Evolutionary conservation across 2,797 vertebrate species (phyloP), one percentile per base, ranked within the genome.

Genomic region (Pipistrellus kuhlii): DNA sequence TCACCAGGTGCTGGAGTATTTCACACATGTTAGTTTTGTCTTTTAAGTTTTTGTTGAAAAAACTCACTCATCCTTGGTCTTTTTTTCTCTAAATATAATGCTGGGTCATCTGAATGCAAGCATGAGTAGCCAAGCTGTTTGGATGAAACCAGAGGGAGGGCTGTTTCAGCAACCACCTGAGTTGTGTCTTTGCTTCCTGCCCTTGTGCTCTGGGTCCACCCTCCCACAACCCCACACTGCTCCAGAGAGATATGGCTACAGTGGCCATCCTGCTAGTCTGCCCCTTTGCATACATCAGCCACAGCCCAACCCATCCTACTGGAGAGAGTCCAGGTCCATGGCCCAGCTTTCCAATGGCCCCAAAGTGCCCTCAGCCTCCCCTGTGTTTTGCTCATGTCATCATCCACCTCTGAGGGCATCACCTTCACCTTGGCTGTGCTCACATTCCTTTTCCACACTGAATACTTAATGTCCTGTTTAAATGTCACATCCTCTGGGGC

Each of bases 21-120:
- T 85, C 72, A 75, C 18, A 32, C 15, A 3, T 38, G 44, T 82
- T 48, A 41, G 20, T 83, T 89, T 85, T 80, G 41, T 6, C 38
- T 75, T 86, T 87, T 48, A 62, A 66, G 44, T 66, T 41, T 83
- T 64, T 85, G 0, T 64, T 86, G 77, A 48, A 78, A 69, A 88
- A 85, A 75, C 11, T 51, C 57, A 32, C 68, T 66, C 25, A 73
- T 75, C 21, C 48, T 73, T 38, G 57, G 18, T 17, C 30, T 90
- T 76, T 32, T 48, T 35, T 17, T 12, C 20, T 76, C 66, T 66
- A 48, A 73, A 69, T 59, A 55, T 25, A 9, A 41, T 62, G 2
- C 48, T 69, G 20, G 6, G 21, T 55, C n/a, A 75, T 55, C 27
- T 53, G 35, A 68, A n/a, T 25, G 32, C 8, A 75, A 41, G 9